Evolutionary conservation across 2,888 invertebrate species (phyloP), one percentile per base, ranked within the genome.

Genomic region (Athalia circularis): DNA sequence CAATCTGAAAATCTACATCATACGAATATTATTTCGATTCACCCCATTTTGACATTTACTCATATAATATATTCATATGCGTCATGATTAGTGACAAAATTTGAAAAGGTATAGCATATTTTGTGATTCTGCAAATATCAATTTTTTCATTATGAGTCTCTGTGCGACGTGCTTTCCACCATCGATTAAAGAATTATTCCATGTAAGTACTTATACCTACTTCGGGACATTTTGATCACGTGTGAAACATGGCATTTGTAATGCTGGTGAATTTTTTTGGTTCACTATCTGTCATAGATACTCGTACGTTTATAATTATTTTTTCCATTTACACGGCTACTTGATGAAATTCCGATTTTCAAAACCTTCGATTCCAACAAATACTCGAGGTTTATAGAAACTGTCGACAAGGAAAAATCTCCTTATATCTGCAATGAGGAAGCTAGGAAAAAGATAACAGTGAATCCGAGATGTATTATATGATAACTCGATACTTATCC

Each of bases 351-450:
- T 48, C 11, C 48, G n/a, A 15, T 65, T 65, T 47, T 4, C 13
- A 0, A 13, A 9, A 65, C 48, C 48, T 9, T 59, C 1, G 7
- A 65, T 48, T 65, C 15, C 11, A 48, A 48, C 48, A 48, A 48
- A 65, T 48, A 65, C 47, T 65, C 48, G 65, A 7, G 65, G 48
- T 65, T 48, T 48, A 13, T 9, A 3, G 48, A 65, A 65, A 29
- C 29, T 29, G 8, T 11, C 65, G 3, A 59, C 59, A 65, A 5
- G 47, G n/a, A 5, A 13, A n/a, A 8, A 29, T 29, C 29, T 29
- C 29, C 29, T 29, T 29, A 29, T 29, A 29, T 29, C 29, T 29
- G 29, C 29, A 29, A 29, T 29, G 29, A 29, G 29, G 29, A 29
- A 29, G 29, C 2, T 29, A 29, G 29, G 2, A 29, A 29, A 29